Evolutionary conservation across 2,797 vertebrate species (phyloP).

Genomic region (Mus minutoides): DNA sequence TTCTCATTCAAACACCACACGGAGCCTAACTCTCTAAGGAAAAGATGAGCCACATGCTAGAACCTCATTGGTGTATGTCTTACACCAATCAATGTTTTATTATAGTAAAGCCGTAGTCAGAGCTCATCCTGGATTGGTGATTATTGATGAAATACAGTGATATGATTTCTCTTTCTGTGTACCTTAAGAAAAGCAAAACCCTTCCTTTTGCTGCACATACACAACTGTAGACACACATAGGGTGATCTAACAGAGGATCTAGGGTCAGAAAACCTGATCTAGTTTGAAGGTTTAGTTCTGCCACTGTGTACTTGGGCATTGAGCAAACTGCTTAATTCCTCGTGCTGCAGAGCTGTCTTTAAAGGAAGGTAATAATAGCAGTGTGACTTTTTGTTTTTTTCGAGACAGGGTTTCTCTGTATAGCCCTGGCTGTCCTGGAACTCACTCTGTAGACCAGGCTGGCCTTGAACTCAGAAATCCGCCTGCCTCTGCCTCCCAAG

Average conservation of each 20-base stretch:
- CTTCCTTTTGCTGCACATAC: background rate
- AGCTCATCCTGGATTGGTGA: slow-evolving; percentile 24
- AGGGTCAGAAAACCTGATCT: background rate
- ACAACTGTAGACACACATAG: background rate
- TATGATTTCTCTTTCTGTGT: slow-evolving; percentile 12
- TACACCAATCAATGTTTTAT: background rate
- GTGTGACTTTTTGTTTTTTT: background rate
- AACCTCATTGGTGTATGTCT: background rate
- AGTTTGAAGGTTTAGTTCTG: background rate
- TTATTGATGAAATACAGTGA: slow-evolving; percentile 45
- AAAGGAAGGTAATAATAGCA: background rate
- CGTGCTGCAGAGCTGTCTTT: background rate
- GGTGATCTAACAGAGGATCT: background rate
- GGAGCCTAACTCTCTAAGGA: background rate
- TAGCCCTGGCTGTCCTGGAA: too few species aligned
- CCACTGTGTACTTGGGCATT: background rate
- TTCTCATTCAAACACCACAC: background rate
- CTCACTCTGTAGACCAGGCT: too few species aligned
- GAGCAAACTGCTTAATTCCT: background rate
- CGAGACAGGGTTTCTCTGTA: too few species aligned
- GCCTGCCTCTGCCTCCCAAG: too few species aligned
- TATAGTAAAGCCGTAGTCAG: background rate
- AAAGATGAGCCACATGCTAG: background rate
- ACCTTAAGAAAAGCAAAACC: slow-evolving; percentile 35
- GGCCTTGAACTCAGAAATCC: too few species aligned